Evolutionary conservation across 2,113 vertebrate species (phyloP), one percentile per base, ranked within the genome.

Genomic region (Pholis gunnellus): DNA sequence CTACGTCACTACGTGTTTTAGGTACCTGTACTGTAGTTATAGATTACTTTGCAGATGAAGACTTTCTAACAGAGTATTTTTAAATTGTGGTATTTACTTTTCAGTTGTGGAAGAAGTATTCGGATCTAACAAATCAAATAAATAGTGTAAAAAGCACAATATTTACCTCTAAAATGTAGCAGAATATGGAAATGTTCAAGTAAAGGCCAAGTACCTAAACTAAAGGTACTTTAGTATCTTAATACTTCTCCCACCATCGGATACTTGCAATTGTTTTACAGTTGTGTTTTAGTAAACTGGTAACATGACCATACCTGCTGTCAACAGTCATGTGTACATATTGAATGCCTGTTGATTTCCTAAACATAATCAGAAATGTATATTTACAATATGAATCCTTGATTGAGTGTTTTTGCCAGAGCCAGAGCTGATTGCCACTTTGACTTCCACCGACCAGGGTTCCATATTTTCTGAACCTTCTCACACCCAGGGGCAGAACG

Each of bases 381-480:
- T 9, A 42, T 64, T 50, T 60, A 13, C 20, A 61, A 50, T 7
- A 75, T 54, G 1, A 82, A 52, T 61, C 15, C n/a, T 22, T n/a
- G 20, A 56, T 27, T 31, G 11, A 54, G 18, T 66, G 13, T 40
- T 75, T 73, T 10, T 60, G 60, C 22, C 56, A 11, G 27, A 36
- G 65, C 22, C 59, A 59, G 63, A 6, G 22, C 22, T 48, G 29
- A 69, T 56, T 72, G 56, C 6, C 6, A 54, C 69, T 74, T n/a
- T 69, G 70, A 71, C 65, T 54, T 48, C 42, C 69, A 56, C 57
- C 50, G 0, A 5, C 29, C 52, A 82, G 38, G 36, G 18, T 57
- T 46, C 17, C 25, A 69, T 83, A 67, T 74, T 68, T 84, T 14
- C 44, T 66, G 22, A 61, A 48, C 42, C 29, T 14, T 22, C 15